Evolutionary conservation across 2,113 vertebrate species (phyloP), one percentile per base, ranked within the genome.

Genomic region (Pelobates fuscus): DNA sequence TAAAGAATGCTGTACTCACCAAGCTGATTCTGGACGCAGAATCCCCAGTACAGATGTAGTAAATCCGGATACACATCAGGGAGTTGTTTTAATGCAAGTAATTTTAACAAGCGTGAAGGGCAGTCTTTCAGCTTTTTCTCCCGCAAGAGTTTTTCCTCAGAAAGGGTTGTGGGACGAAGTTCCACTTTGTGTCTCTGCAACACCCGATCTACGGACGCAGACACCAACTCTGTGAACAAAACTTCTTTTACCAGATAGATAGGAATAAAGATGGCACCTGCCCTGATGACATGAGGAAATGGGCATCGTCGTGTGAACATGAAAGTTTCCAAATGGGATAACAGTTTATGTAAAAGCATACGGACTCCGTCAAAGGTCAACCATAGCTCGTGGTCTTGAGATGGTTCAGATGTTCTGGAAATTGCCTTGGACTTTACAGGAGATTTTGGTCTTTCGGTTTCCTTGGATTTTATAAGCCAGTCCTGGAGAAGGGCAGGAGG

Each of bases 211-310:
- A 99, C 88, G 0, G 88, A 92, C 0, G 78, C 30, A 0, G 93
- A 88, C 0, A 93, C 87, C n/a, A 99, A 91, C n/a, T 83, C 86
- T 0, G 95, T 93, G 78, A 98, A 99, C 26, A 99, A 89, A 58
- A 91, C 86, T 84, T 96, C 94, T 84, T 98, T 99, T 83, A 98
- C 91, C 81, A 98, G 90, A 1, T 96, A 86, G 88, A 98, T 98
- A 78, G 97, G 96, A 43, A 98, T 90, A 52, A 99, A 99, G 78
- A 96, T 79, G 0, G 94, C 86, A 0, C 96, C 94, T 0, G 96
- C 89, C 17, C 97, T 88, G 62, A 96, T 91, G 0, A 98, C 96
- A 0, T 97, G 93, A 0, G 95, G 95, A 61, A 98, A 99, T 4
- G 97, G 97, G 65, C 94, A 98, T 55, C 81, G 84, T 2, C 86